Evolutionary conservation across 1,140 invertebrate genomes (phyloP).

Genomic region (Aplysia californica): DNA sequence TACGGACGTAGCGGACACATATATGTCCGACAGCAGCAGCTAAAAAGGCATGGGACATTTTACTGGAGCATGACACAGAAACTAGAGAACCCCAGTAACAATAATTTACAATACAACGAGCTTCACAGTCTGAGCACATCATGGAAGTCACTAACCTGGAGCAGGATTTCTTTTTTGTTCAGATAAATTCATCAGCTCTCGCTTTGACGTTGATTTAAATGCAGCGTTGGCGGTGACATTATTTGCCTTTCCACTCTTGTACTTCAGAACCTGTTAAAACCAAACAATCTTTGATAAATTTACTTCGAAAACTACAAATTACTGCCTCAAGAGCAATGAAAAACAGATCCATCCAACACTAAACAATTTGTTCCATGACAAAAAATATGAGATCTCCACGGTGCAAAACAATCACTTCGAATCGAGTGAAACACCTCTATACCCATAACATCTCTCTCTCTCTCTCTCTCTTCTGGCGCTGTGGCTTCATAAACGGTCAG

Average conservation of each 20-base stretch:
- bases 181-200: slow-evolving; percentile 53
- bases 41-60: too few relatives aligned
- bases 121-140: too few relatives aligned
- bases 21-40: too few relatives aligned
- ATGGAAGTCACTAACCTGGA: slow-evolving; percentile 45
- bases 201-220: slow-evolving; percentile 59
- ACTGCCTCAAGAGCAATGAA: background rate
- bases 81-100: too few relatives aligned
- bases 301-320: background rate
- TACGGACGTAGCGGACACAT: too few relatives aligned
- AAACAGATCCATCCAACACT: background rate
- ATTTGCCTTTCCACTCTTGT: slow-evolving; percentile 51
- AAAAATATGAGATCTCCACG: background rate
- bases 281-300: background rate
- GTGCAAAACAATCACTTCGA: background rate
- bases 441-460: too few relatives aligned
- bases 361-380: background rate
- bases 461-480: too few relatives aligned
- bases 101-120: too few relatives aligned
- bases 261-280: slow-evolving; percentile 43
- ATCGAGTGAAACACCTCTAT: background rate
- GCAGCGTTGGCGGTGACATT: slow-evolving; percentile 61
- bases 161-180: slow-evolving; percentile 48
- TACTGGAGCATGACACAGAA: too few relatives aligned
- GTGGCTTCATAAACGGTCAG: too few relatives aligned